These are phyloP conservation scores for Apodemia hepburni DNA, from an alignment of 2,888 invertebrate species.

Conservation along the genomic window DNA sequence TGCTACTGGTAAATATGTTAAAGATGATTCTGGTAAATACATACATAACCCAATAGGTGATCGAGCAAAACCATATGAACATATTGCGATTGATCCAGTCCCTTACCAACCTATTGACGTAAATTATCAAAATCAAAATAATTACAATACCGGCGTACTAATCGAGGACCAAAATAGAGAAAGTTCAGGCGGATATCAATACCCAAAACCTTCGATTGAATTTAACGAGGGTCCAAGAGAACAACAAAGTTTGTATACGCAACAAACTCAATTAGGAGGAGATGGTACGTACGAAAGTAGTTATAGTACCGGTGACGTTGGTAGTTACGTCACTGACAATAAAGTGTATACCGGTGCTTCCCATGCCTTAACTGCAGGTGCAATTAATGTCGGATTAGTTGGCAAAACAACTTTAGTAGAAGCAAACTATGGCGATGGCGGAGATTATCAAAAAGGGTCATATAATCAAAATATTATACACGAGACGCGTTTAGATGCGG, in stretches of 20 bases:
- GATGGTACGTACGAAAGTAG: constrained; percentile 37
- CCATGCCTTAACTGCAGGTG: constrained; percentile 67
- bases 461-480: constrained; percentile 31
- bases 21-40: constrained; percentile 64
- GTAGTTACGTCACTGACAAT: constrained; percentile 52
- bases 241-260: constrained; percentile 37
- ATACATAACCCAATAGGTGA: constrained; percentile 71
- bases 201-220: constrained; percentile 35
- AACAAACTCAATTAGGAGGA: constrained; percentile 32
- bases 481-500: constrained; percentile 50
- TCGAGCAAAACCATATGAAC: constrained; percentile 63
- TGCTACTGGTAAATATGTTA: constrained; percentile 28
- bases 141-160: constrained; percentile 45
- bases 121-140: constrained; percentile 47
- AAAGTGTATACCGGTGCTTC: constrained; percentile 57
- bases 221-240: constrained; percentile 33
- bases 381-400: constrained; percentile 69
- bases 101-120: constrained; percentile 57
- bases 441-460: constrained; percentile 41
- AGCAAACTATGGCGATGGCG: constrained; percentile 49
- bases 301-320: constrained; percentile 52
- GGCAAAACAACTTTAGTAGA: constrained; percentile 71
- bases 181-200: constrained; percentile 33
- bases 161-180: constrained; percentile 33
- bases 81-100: constrained; percentile 53